phyloP scores from a whole-genome alignment of 2,888 invertebrate genomes.

The Cantharis lateralis region DNA sequence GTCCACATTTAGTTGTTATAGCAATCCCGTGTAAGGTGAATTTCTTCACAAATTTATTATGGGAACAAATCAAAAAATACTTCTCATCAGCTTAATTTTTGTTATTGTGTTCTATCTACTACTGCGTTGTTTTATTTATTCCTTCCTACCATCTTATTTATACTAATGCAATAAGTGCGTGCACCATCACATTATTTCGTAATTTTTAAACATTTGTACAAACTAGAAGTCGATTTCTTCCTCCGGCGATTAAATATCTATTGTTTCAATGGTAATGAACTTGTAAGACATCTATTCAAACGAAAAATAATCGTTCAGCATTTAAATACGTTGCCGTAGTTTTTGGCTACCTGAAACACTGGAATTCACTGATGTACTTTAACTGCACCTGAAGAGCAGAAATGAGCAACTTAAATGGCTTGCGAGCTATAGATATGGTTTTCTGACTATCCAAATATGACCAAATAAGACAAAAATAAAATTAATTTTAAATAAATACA shows the following conservation, averaged over 20 bases:
- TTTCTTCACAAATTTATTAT: constrained; percentile 7
- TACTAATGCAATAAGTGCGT: background rate
- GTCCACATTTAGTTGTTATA: background rate
- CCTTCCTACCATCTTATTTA: background rate
- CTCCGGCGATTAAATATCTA: background rate
- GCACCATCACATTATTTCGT: background rate
- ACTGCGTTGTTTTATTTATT: background rate
- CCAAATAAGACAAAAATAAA: too few relatives aligned
- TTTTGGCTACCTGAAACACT: background rate
- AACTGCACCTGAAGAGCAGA: too few relatives aligned
- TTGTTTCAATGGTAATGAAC: background rate
- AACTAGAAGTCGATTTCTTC: background rate
- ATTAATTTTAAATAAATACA: too few relatives aligned
- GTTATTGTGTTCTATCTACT: constrained; percentile 3
- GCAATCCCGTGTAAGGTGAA: background rate
- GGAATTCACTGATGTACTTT: too few relatives aligned
- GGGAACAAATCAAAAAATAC: constrained; percentile 10
- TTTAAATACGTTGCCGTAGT: background rate
- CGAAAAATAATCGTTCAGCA: background rate
- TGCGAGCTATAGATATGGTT: too few relatives aligned
- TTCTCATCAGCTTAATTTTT: constrained; percentile 4
- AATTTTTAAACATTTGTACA: background rate
- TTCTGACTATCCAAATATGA: too few relatives aligned
- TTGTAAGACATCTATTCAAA: background rate
- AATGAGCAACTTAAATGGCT: too few relatives aligned